Conservation (phyloP, 37 sponge, comb jelly and placozoan species). For the Diacarnus erythraeanus region DNA sequence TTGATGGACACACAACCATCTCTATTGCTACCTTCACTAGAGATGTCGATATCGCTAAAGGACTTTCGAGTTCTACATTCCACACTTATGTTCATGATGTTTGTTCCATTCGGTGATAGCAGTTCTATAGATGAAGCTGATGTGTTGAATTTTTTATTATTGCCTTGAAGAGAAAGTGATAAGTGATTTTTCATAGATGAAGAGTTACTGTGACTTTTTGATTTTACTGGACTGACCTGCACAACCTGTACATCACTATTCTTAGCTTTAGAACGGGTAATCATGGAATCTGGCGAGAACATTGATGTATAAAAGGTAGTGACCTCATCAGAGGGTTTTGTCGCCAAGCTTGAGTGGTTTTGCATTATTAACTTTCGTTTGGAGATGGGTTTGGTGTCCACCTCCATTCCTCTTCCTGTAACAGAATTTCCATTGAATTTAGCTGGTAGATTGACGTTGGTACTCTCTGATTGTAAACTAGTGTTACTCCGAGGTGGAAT, state of each 20-base stretch:
- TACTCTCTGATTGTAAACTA: too few species aligned
- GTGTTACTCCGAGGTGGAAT: neutral
- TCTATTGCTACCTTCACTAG: neutral
- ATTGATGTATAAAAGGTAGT: neutral
- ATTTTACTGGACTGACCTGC: neutral
- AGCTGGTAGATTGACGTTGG: too few species aligned
- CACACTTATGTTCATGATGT: constrained; percentile 30
- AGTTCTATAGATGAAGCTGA: too few species aligned
- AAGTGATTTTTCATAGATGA: neutral
- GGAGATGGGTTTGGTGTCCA: too few species aligned
- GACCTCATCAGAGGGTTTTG: neutral
- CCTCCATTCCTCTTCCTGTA: too few species aligned
- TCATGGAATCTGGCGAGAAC: constrained; percentile 1
- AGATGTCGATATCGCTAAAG: neutral
- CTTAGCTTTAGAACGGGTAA: constrained; percentile 8
- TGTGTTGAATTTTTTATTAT: too few species aligned
- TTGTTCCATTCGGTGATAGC: constrained; percentile 19
- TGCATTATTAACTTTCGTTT: neutral
- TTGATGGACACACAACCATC: neutral
- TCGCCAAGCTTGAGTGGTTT: neutral
- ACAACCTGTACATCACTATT: neutral
- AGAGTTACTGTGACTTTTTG: neutral
- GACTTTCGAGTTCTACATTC: constrained; percentile 39
- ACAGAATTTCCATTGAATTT: neutral
- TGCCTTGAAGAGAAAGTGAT: neutral